Percentiles rank a stretch among this genome's conserved stretches.
Evolutionary conservation across 2,888 invertebrate species (phyloP).

Genomic region (Drosophila yooni): DNA sequence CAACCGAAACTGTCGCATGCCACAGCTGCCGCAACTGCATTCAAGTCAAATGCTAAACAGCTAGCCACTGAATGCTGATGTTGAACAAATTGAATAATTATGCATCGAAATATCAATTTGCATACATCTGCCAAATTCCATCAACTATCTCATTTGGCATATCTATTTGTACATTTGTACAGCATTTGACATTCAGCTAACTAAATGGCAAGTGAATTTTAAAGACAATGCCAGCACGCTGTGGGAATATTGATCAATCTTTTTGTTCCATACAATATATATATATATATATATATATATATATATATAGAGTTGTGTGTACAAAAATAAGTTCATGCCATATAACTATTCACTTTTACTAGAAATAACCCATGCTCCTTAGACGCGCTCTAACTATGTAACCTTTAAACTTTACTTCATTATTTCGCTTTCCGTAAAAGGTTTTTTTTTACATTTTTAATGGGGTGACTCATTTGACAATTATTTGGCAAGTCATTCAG

Average conservation of each 20-base stretch:
- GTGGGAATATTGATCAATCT: constrained; percentile 18
- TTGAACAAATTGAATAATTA: constrained; percentile 32
- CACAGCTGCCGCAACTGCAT: constrained; percentile 37
- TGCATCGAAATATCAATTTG: constrained; percentile 19
- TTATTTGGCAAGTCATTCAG: constrained; percentile 1
- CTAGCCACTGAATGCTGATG: constrained; percentile 1
- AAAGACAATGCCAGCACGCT: neutral
- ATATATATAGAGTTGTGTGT: neutral
- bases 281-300: neutral
- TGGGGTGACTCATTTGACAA: neutral
- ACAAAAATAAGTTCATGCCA: neutral
- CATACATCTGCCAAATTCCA: constrained; percentile 10
- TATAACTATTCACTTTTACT: neutral
- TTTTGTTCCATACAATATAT: neutral
- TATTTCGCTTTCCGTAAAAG: neutral
- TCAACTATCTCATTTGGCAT: neutral
- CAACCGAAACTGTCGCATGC: constrained; percentile 30
- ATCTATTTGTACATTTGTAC: constrained; percentile 4
- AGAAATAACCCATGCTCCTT: neutral
- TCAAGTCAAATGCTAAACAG: constrained; percentile 15
- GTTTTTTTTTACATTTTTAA: neutral
- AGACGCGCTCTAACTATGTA: neutral
- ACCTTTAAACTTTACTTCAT: neutral
- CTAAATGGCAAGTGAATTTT: constrained; percentile 5
- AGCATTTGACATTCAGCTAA: constrained; percentile 2